Evolutionary conservation across 2,113 vertebrate genomes (phyloP).

Genomic region (Xyliphius kryptos): DNA sequence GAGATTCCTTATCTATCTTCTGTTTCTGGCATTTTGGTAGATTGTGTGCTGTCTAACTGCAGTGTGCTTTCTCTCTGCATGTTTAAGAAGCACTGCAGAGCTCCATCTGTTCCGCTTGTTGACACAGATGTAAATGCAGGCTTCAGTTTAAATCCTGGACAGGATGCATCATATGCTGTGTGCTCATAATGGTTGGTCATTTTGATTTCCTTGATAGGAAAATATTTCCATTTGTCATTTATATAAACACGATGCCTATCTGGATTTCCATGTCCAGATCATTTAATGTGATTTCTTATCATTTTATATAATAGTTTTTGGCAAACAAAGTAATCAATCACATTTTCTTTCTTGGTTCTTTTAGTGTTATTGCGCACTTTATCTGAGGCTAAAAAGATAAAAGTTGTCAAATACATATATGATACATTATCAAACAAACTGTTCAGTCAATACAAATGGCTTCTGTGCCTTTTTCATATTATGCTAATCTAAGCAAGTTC

Average conservation of each 20-base stretch:
- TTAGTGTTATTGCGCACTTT: too few species aligned
- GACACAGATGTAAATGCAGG: not conserved
- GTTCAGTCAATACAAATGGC: too few species aligned
- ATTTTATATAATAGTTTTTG: not conserved
- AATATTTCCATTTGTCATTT: not conserved
- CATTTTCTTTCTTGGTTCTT: too few species aligned
- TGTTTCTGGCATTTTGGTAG: not conserved
- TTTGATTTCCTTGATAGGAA: not conserved
- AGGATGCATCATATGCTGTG: not conserved
- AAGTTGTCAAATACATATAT: too few species aligned
- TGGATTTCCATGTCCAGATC: not conserved
- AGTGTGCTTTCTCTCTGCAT: conserved; percentile 18
- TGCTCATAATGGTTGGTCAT: not conserved
- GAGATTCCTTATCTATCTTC: not conserved
- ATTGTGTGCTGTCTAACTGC: conserved; percentile 22
- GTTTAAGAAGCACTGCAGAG: conserved; percentile 25
- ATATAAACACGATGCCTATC: not conserved
- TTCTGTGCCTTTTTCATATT: too few species aligned
- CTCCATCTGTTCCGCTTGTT: conserved; percentile 3
- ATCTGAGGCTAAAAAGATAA: too few species aligned
- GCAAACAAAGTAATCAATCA: too few species aligned
- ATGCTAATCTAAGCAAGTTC: too few species aligned
- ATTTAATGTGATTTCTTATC: not conserved
- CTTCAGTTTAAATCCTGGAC: not conserved
- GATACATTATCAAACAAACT: too few species aligned